phyloP scores from a whole-genome alignment of 2,113 vertebrate species.

The Chaetodon auriga region DNA sequence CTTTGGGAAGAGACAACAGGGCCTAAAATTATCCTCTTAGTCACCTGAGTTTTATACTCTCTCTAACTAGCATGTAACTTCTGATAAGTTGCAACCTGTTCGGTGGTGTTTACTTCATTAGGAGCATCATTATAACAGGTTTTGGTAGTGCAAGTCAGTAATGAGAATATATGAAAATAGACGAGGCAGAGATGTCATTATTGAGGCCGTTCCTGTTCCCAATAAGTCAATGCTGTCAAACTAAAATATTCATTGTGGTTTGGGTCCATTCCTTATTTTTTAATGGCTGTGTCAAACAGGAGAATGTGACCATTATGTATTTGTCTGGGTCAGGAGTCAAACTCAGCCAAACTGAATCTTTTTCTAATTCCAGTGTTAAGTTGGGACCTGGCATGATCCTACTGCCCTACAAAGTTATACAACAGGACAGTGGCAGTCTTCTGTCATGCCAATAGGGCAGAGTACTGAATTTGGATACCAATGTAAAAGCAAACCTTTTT shows the following conservation, averaged over 20 bases:
- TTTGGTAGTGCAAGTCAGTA: background rate
- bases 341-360: background rate
- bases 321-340: background rate
- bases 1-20: constrained; percentile 28
- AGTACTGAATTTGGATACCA: background rate
- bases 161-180: constrained; percentile 3
- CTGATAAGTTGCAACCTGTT: background rate
- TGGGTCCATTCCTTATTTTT: background rate
- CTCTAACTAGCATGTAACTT: constrained; percentile 3
- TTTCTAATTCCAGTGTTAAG: background rate
- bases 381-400: background rate
- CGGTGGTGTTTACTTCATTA: constrained; percentile 11
- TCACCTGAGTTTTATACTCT: constrained; percentile 17
- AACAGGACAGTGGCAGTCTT: background rate
- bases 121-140: background rate
- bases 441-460: background rate
- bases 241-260: background rate
- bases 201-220: background rate
- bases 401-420: constrained; percentile 1
- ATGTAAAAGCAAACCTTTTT: too few species aligned
- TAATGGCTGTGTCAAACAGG: background rate
- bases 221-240: background rate
- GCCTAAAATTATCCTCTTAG: constrained; percentile 32
- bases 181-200: background rate
- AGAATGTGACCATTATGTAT: background rate